A percentile compares a stretch with the other conserved stretches of the same genome.
Evolutionary conservation across 92 coral and sea anemone species (phyloP).

Genomic region (Epizoanthus ramosus): DNA sequence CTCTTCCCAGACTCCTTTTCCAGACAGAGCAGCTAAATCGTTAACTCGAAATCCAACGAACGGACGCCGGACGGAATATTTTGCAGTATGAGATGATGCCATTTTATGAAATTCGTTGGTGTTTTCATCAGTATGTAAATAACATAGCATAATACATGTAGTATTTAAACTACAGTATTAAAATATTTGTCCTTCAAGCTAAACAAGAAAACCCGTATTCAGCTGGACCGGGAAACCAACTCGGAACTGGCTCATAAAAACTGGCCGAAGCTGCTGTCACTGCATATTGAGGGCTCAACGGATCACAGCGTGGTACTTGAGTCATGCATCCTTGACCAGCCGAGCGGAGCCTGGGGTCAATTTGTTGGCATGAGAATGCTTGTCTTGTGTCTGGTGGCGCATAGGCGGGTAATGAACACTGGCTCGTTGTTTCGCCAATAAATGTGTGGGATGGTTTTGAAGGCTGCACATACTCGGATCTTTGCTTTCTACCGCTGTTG

Average conservation of each 20-base stretch:
- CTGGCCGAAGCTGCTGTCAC: constrained; percentile 4
- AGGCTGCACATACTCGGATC: not conserved
- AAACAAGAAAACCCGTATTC: constrained; percentile 12
- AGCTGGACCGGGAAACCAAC: constrained; percentile 1
- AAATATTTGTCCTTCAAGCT: not conserved
- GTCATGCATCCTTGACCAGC: not conserved
- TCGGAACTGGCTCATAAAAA: constrained; percentile 15
- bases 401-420: not conserved
- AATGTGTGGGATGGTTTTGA: not conserved
- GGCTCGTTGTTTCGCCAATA: not conserved
- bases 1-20: too few relatives aligned
- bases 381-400: not conserved
- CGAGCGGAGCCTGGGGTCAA: constrained; percentile 13
- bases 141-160: too few relatives aligned
- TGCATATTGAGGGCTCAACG: constrained; percentile 10
- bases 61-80: too few relatives aligned
- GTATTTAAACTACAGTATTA: too few relatives aligned
- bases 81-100: too few relatives aligned
- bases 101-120: too few relatives aligned
- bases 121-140: too few relatives aligned
- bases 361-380: constrained; percentile 3
- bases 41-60: too few relatives aligned
- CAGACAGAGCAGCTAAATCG: too few relatives aligned
- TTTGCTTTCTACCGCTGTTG: not conserved
- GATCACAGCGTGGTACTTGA: not conserved